Evolutionary conservation across 2,888 invertebrate species (phyloP).

Genomic region (Augiades crinisus): DNA sequence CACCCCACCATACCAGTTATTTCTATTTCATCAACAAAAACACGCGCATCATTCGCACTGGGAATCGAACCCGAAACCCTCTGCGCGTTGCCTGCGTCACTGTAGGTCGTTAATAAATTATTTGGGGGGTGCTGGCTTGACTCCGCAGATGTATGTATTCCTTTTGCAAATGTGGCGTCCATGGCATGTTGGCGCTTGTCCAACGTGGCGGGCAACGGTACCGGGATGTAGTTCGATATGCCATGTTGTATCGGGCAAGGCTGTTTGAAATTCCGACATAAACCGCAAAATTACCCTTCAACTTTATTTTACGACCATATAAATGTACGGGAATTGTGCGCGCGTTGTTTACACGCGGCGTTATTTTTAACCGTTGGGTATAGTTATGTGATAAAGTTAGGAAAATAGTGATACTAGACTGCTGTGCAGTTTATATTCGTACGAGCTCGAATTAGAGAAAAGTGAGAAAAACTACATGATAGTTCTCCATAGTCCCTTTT

Average conservation of each 20-base stretch:
- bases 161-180: conserved; percentile 61
- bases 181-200: conserved; percentile 61
- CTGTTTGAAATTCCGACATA: conserved; percentile 3
- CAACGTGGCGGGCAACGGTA: conserved; percentile 52
- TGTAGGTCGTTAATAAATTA: background rate
- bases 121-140: conserved; percentile 35
- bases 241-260: conserved; percentile 6
- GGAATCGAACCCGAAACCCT: background rate
- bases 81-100: background rate
- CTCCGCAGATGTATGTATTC: conserved; percentile 47
- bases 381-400: too few species aligned
- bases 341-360: background rate
- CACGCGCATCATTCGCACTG: too few species aligned
- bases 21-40: too few species aligned
- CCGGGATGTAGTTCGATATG: conserved; percentile 41
- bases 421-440: too few species aligned
- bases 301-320: conserved; percentile 2
- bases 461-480: too few species aligned
- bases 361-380: background rate
- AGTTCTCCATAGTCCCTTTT: too few species aligned
- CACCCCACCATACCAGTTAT: too few species aligned
- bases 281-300: background rate
- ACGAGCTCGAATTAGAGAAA: too few species aligned
- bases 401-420: too few species aligned
- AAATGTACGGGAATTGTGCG: background rate